Percentiles rank a stretch among this genome's conserved stretches.
These are phyloP conservation scores for Oscheius sp. DNA, from an alignment of 2,888 invertebrate species.

Conservation along the genomic window DNA sequence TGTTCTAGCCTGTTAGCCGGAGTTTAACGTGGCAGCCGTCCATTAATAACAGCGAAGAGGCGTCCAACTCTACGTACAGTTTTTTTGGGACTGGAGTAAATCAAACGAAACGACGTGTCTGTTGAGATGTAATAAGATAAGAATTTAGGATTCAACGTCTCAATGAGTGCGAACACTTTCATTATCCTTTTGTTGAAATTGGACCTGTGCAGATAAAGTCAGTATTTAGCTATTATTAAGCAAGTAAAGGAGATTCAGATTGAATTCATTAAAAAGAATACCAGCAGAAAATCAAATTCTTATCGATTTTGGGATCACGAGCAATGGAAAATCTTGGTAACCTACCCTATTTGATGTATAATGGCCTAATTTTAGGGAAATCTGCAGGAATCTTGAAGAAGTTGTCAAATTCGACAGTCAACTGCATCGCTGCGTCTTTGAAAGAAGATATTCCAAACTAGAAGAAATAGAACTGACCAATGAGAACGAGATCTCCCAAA, in stretches of 20 bases:
- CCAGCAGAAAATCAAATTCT: constrained; percentile 1
- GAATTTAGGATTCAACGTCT: constrained; percentile 75
- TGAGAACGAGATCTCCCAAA: background rate
- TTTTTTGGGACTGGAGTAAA: constrained; percentile 16
- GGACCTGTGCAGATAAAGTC: constrained; percentile 78
- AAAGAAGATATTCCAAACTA: constrained; percentile 50
- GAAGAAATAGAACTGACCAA: constrained; percentile 45
- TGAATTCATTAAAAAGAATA: constrained; percentile 5
- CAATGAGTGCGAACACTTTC: constrained; percentile 97
- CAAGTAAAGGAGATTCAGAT: background rate
- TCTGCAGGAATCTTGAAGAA: constrained; percentile 12
- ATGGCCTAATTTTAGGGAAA: background rate
- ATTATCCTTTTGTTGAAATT: constrained; percentile 92
- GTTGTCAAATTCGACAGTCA: constrained; percentile 74
- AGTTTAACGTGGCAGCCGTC: constrained; percentile 33
- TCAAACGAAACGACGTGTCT: constrained; percentile 4
- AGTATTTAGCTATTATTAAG: background rate
- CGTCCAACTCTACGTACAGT: constrained; percentile 10
- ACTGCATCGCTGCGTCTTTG: constrained; percentile 82
- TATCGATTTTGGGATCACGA: constrained; percentile 33
- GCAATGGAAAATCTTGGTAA: constrained; percentile 46
- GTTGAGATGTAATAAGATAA: background rate
- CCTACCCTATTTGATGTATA: too few species aligned
- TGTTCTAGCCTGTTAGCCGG: constrained; percentile 16
- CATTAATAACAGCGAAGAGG: constrained; percentile 31